Evolutionary conservation across 1,140 invertebrate genomes (phyloP), one percentile per base, ranked within the genome.

Genomic region (Zophobas atratus): DNA sequence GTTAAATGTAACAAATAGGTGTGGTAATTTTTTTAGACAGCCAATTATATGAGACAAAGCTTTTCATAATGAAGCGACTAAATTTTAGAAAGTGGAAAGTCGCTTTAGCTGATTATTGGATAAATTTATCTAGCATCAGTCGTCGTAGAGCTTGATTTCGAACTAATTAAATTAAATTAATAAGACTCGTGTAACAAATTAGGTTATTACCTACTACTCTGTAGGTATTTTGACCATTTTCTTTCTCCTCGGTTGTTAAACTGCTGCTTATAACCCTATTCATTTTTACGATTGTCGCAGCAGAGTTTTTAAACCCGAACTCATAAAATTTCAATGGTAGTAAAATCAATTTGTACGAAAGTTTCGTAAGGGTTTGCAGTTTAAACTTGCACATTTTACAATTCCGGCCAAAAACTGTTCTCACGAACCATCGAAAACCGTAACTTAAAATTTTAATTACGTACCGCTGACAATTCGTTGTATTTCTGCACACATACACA

Each of bases 331-430:
- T 8, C 43, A 51, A 51, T n/a, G 38, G 33, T 41, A 70, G 41
- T 39, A 70, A 39, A 6, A 56, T 63, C 57, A 63, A 35, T 63
- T 70, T 70, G 43, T 70, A 38, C 36, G 33, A 70, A 70, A 38
- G 20, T 20, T 20, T 20, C 20, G 20, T 20, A 20, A 20, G 20
- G 20, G 20, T 20, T 20, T 20, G 20, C 20, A 20, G 20, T 20
- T 20, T 20, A 20, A 20, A 20, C 20, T 20, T 20, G 20, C 20
- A 20, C 20, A 20, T 70, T 70, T 70, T 36, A 1, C 8, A 39
- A 39, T 70, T 70, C 36, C 36, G 1, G 1, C 6, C 20, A 55
- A 55, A 55, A 55, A 4, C 34, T 34, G 34, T 55, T 55, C 51
- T 20, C 20, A 20, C 20, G 20, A 20, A 20, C 20, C 20, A 20